Base-by-base conservation (phyloP, 1,140 invertebrate species). In the Drosophila arawakana region DNA sequence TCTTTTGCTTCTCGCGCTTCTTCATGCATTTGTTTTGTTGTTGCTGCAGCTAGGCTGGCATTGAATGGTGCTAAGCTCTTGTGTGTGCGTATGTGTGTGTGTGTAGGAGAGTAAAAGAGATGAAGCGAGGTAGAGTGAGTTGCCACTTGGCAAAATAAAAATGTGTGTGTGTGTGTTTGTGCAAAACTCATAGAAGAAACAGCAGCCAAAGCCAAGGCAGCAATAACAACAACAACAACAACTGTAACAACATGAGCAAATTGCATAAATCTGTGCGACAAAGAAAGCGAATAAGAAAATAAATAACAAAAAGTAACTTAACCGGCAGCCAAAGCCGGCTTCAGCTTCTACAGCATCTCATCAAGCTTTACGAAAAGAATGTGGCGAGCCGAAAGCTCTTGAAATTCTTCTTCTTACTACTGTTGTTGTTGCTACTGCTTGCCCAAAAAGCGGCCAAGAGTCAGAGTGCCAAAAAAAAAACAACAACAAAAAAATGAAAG, bases 191-290 rank as follows among this genome's bases (percentile, higher is more conserved):
- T 69, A 82, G 70, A 63, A 73, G 77, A 78, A 81, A 81, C 55
- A 73, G 49, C 68, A 76, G 71, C 59, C 55, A 80, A 80, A 77
- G 80, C 83, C 61, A 73, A 73, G 74, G 58, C 63, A 54, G 30
- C 21, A 68, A 25, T 30, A 47, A 13, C 43, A 76, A 52, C 49
- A 52, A 52, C 49, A 52, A n/a, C 21, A 84, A 76, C 50, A 37
- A 11, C 47, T 25, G 11, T 10, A 54, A 13, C 57, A 43, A 21
- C 55, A 74, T 50, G 49, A 70, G 67, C 69, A 84, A 81, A 86
- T 85, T 85, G 83, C 83, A 86, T 86, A 86, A 86, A 86, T 86
- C 80, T 69, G 85, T 70, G 74, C 73, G 73, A 77, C 63, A 83
- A 78, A 90, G 80, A 86, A 90, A 78, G 73, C 80, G 65, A 59